phyloP scores from a whole-genome alignment of 2,797 vertebrate species.

The Sebastes goodei region DNA sequence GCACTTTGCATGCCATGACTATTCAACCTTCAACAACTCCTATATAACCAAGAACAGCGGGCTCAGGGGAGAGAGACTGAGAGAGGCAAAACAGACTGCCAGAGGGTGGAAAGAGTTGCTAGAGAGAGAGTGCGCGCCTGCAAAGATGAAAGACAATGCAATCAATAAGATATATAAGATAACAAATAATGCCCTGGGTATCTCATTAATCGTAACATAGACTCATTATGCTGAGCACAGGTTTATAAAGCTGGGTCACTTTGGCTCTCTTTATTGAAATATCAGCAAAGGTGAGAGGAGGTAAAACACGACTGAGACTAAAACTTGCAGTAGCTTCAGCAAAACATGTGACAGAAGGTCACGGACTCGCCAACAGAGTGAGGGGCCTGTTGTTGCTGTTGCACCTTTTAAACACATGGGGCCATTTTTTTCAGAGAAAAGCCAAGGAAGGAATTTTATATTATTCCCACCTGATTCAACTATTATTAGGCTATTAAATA shows the following conservation, averaged over 20 bases:
- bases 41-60: conserved; percentile 55
- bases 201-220: conserved; percentile 85
- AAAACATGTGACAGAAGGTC: conserved; percentile 64
- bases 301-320: conserved; percentile 60
- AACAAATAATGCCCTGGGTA: conserved; percentile 87
- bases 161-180: conserved; percentile 88
- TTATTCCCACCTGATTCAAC: too few species aligned
- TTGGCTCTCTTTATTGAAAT: conserved; percentile 82
- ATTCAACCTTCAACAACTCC: conserved; percentile 82
- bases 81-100: conserved; percentile 71
- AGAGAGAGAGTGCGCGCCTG: conserved; percentile 45
- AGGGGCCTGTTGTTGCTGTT: conserved; percentile 38
- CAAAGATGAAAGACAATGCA: conserved; percentile 84
- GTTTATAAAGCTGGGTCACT: conserved; percentile 83
- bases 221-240: conserved; percentile 82
- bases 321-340: conserved; percentile 69
- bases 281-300: conserved; percentile 75
- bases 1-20: conserved; percentile 79
- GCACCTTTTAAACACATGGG: not conserved
- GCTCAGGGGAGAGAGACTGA: conserved; percentile 64
- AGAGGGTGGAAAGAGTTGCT: conserved; percentile 61
- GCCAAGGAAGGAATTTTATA: too few species aligned
- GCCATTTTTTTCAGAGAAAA: too few species aligned
- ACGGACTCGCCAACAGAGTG: conserved; percentile 18
- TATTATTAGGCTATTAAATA: too few species aligned